These are phyloP conservation scores for Arge pagana DNA, from an alignment of 2,888 invertebrate genomes.

Conservation along the genomic window DNA sequence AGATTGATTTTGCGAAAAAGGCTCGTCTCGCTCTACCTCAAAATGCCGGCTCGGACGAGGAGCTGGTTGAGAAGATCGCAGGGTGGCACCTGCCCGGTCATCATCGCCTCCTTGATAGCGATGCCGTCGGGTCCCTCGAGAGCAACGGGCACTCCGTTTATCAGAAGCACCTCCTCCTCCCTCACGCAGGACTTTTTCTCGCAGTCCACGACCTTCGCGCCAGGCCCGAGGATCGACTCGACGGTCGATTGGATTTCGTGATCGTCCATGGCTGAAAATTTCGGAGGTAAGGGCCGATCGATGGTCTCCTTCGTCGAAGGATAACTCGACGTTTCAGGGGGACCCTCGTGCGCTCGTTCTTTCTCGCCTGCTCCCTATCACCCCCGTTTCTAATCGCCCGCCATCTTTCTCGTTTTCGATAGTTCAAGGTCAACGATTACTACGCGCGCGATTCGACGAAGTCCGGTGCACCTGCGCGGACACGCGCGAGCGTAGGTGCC, in stretches of 20 bases:
- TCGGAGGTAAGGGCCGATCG: constrained; percentile 9
- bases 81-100: constrained; percentile 72
- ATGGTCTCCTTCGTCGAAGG: constrained; percentile 16
- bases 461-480: too few species aligned
- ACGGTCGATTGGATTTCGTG: constrained; percentile 75
- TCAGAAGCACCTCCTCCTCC: constrained; percentile 72
- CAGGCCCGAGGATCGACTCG: constrained; percentile 73
- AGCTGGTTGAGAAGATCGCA: constrained; percentile 73
- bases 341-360: background rate
- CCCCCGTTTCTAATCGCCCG: constrained; percentile 1
- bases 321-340: background rate
- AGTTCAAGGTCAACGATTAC: too few species aligned
- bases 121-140: constrained; percentile 71
- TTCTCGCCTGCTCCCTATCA: constrained; percentile 8
- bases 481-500: too few species aligned
- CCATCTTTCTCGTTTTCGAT: too few species aligned
- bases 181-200: constrained; percentile 73
- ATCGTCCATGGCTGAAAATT: constrained; percentile 67
- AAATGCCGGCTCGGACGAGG: constrained; percentile 68
- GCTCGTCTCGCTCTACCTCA: constrained; percentile 52
- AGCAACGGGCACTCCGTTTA: constrained; percentile 72
- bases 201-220: constrained; percentile 73
- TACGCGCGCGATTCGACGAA: too few species aligned
- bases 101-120: constrained; percentile 70
- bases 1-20: too few species aligned